A percentile compares a stretch with the other conserved stretches of the same genome.
phyloP scores from a whole-genome alignment of 2,113 vertebrate species.

The Rhinoderma darwinii region DNA sequence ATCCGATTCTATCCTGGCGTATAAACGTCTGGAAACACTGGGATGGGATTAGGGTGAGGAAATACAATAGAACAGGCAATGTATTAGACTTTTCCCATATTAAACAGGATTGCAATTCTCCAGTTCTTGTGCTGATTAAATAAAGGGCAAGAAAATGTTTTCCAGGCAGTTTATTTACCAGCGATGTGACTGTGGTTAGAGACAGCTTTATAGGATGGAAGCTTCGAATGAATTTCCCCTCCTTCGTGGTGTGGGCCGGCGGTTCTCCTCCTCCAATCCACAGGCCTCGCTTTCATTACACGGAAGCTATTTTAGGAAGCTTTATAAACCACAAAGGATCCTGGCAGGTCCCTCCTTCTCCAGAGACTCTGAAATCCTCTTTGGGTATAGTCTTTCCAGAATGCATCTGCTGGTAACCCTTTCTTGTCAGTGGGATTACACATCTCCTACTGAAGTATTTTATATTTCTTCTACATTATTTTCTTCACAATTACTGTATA shows the following conservation, averaged over 20 bases:
- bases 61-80: too few relatives aligned
- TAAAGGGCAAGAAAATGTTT: neutral
- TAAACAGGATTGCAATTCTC: neutral
- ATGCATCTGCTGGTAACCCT: conserved; percentile 13
- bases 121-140: neutral
- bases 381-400: conserved; percentile 1
- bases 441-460: neutral
- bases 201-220: neutral
- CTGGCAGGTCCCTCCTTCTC: conserved; percentile 53
- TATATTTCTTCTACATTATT: neutral
- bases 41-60: neutral
- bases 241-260: conserved; percentile 4
- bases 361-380: conserved; percentile 33
- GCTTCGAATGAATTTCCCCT: neutral
- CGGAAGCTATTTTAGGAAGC: conserved; percentile 54
- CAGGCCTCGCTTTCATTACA: conserved; percentile 13
- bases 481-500: neutral
- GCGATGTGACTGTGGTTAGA: neutral
- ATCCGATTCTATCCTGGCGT: neutral
- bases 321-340: conserved; percentile 54
- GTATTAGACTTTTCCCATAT: neutral
- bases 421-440: neutral
- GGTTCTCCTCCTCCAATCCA: conserved; percentile 29
- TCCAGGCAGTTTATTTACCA: neutral
- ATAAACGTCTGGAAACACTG: neutral